Evolutionary conservation across 92 coral and sea anemone species (phyloP).

Genomic region (Desmophyllum pertusum): DNA sequence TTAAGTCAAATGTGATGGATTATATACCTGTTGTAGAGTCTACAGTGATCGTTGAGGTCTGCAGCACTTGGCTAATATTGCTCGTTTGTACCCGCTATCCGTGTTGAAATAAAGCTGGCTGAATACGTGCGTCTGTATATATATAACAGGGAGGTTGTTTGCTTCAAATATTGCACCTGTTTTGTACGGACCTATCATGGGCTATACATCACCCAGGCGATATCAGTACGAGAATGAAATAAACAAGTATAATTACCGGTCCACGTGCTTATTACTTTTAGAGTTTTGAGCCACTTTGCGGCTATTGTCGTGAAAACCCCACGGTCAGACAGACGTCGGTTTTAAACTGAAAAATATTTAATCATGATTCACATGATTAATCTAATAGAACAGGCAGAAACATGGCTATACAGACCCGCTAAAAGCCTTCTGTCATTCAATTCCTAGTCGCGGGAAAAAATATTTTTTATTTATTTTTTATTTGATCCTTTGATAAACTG

Average conservation of each 20-base stretch:
- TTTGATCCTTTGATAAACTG: background rate
- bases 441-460: background rate
- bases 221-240: background rate
- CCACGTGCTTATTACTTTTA: background rate
- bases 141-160: background rate
- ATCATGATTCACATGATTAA: too few species aligned
- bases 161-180: background rate
- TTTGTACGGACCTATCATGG: background rate
- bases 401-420: background rate
- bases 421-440: background rate
- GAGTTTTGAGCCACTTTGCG: conserved; percentile 5
- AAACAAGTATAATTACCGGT: conserved; percentile 6
- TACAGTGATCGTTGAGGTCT: background rate
- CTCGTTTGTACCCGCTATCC: background rate
- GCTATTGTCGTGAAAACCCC: background rate
- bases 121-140: background rate
- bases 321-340: too few species aligned
- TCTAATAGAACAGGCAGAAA: background rate
- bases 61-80: background rate
- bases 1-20: background rate
- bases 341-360: background rate
- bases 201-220: conserved; percentile 8
- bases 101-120: background rate
- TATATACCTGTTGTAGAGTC: background rate
- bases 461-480: background rate